Conservation (phyloP, 2,888 invertebrate species). For the Eupithecia insigniata region DNA sequence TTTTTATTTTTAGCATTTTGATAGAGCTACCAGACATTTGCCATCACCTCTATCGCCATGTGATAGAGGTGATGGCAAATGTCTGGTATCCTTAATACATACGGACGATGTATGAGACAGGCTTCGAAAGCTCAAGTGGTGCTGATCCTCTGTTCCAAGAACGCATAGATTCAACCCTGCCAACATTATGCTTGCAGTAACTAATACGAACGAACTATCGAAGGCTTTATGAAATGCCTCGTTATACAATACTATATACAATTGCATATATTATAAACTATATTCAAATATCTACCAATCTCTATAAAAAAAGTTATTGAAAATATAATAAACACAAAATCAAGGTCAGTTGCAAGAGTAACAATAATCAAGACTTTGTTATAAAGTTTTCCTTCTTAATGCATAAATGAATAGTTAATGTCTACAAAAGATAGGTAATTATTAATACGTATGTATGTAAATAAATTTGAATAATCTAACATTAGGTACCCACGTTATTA, state of each 20-base stretch:
- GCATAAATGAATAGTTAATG: slow-evolving; percentile 4
- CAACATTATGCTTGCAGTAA: slow-evolving; percentile 39
- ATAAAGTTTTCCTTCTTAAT: neutral
- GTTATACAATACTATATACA: too few species aligned
- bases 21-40: slow-evolving; percentile 13
- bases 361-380: neutral
- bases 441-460: neutral
- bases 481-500: neutral
- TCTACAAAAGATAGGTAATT: neutral
- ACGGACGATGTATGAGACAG: neutral
- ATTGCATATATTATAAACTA: too few species aligned
- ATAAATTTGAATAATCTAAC: neutral
- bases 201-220: slow-evolving; percentile 32
- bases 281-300: neutral
- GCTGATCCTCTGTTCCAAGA: slow-evolving; percentile 50
- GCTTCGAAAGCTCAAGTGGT: neutral
- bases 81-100: slow-evolving; percentile 12
- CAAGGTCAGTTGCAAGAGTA: neutral
- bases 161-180: slow-evolving; percentile 32
- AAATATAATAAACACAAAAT: neutral
- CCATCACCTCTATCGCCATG: slow-evolving; percentile 16
- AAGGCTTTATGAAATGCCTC: slow-evolving; percentile 44
- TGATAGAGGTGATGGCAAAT: neutral
- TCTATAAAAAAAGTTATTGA: neutral
- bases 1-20: slow-evolving; percentile 9